phyloP scores from a whole-genome alignment of 2,888 invertebrate species.

The Uropetala carovei region DNA sequence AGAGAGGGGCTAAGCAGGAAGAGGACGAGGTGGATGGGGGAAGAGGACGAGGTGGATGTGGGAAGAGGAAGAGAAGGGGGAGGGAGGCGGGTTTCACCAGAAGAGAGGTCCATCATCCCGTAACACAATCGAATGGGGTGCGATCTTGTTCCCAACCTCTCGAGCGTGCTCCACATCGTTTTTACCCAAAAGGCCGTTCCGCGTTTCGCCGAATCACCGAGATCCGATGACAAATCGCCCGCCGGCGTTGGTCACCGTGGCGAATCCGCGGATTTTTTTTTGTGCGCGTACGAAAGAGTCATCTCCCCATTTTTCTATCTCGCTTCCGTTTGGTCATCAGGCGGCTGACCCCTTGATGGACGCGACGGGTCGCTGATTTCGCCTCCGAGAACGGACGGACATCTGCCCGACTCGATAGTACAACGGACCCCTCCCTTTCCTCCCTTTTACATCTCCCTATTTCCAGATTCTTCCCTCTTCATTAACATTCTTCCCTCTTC shows the following conservation, averaged over 20 bases:
- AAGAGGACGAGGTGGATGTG: background rate
- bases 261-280: constrained; percentile 22
- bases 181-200: background rate
- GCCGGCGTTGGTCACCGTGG: background rate
- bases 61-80: no score
- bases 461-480: no score
- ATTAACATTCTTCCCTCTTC: no score
- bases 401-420: background rate
- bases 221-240: background rate
- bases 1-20: background rate
- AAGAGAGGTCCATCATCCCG: background rate
- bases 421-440: no score
- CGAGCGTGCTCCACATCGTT: background rate
- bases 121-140: background rate
- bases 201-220: background rate
- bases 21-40: background rate
- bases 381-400: background rate
- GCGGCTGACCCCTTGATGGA: background rate
- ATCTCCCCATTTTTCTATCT: background rate
- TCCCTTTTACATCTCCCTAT: no score
- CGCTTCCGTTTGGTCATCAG: background rate
- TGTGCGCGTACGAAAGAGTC: background rate
- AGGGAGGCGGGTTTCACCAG: no score
- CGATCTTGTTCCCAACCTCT: background rate
- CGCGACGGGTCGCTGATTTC: background rate